Evolutionary conservation across 1,140 invertebrate genomes (phyloP).

Genomic region (Ptiloglossa arizonensis): DNA sequence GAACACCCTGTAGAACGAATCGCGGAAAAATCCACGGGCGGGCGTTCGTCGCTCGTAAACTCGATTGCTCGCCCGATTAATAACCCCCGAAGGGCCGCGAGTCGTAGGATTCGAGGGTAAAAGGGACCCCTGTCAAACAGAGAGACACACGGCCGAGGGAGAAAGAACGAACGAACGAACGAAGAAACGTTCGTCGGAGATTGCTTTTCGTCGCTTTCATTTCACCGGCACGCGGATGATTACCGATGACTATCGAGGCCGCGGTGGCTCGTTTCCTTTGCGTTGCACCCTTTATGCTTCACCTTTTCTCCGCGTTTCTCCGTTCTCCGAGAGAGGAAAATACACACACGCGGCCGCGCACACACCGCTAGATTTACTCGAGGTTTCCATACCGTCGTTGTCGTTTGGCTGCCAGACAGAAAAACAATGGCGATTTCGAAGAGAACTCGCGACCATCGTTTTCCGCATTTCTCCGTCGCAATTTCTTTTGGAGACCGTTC

Average conservation of each 20-base stretch:
- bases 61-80: slow-evolving; percentile 63
- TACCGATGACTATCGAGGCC: slow-evolving; percentile 22
- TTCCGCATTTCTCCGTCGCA: not conserved
- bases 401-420: not conserved
- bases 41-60: slow-evolving; percentile 24
- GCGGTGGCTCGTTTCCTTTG: slow-evolving; percentile 20
- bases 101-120: not conserved
- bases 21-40: not conserved
- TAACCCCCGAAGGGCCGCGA: slow-evolving; percentile 52
- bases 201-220: slow-evolving; percentile 57
- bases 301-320: not conserved
- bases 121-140: slow-evolving; percentile 8
- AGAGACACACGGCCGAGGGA: not conserved
- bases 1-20: too few relatives aligned
- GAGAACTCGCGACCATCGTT: not conserved
- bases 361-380: slow-evolving; percentile 3
- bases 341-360: too few relatives aligned
- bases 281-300: slow-evolving; percentile 1
- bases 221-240: slow-evolving; percentile 34
- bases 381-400: not conserved
- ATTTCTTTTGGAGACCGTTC: not conserved
- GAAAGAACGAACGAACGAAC: not conserved
- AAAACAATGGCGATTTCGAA: slow-evolving; percentile 9
- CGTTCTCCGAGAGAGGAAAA: not conserved
- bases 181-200: slow-evolving; percentile 29